Percentiles rank a stretch among this genome's conserved stretches.
Conservation (phyloP, 1,140 invertebrate genomes). For the Euglossa dilemma region DNA sequence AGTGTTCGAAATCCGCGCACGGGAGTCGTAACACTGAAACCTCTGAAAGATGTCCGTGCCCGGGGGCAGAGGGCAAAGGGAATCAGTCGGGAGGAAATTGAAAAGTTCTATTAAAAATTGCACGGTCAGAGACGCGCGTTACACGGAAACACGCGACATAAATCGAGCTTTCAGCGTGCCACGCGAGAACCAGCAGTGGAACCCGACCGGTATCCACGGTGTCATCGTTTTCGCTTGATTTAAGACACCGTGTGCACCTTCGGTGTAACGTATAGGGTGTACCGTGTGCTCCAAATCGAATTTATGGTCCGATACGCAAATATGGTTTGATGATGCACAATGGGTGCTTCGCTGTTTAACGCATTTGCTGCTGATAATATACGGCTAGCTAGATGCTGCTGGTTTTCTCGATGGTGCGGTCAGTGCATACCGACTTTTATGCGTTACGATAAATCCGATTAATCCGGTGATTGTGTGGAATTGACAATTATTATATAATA, state of each 20-base stretch:
- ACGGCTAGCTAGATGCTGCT: too few species aligned
- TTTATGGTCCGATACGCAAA: too few species aligned
- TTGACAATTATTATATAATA: too few species aligned
- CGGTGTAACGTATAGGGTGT: too few species aligned
- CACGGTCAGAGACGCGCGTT: not conserved
- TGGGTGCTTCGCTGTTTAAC: too few species aligned
- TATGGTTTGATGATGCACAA: too few species aligned
- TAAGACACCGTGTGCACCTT: not conserved
- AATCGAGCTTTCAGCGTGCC: constrained; percentile 37
- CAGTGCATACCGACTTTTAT: too few species aligned
- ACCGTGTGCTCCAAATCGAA: not conserved
- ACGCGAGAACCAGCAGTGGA: constrained; percentile 13
- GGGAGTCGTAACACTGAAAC: constrained; percentile 30
- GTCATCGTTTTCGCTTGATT: constrained; percentile 13
- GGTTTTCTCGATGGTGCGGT: too few species aligned
- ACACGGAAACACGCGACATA: constrained; percentile 30
- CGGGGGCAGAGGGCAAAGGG: not conserved
- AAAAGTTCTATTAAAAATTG: constrained; percentile 66
- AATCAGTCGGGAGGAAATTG: constrained; percentile 58
- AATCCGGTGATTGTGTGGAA: too few species aligned
- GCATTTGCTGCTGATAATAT: too few species aligned
- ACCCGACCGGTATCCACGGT: not conserved
- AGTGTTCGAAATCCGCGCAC: constrained; percentile 55
- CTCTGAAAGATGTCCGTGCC: constrained; percentile 47
- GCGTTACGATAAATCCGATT: too few species aligned